Evolutionary conservation across 2,797 vertebrate species (phyloP).

Genomic region (Margarornis squamiger): DNA sequence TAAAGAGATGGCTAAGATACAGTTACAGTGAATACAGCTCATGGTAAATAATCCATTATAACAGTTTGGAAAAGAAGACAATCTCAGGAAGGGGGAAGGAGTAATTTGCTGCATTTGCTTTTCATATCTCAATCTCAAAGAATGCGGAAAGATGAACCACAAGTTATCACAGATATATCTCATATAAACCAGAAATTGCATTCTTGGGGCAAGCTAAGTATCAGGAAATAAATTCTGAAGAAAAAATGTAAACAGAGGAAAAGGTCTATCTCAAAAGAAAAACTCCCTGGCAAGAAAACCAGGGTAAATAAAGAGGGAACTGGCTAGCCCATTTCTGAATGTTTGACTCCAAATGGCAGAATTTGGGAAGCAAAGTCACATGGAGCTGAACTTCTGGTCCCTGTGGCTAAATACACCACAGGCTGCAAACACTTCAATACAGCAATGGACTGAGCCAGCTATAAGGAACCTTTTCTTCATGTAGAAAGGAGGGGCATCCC

Average conservation of each 20-base stretch:
- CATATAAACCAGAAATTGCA: neutral
- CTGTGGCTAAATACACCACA: neutral
- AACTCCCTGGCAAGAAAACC: neutral
- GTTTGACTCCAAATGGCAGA: neutral
- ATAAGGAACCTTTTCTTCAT: neutral
- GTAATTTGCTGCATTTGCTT: neutral
- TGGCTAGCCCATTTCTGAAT: neutral
- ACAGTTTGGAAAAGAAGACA: neutral
- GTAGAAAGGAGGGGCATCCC: neutral
- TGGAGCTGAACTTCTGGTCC: neutral
- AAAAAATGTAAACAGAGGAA: neutral
- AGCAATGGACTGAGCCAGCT: neutral
- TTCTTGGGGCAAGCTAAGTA: neutral
- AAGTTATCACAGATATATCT: neutral
- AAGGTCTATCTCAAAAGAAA: neutral
- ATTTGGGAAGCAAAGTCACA: neutral
- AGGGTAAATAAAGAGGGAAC: neutral
- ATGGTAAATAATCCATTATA: neutral
- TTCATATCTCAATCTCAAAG: neutral
- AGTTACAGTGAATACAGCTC: neutral
- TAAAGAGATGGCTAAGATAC: neutral
- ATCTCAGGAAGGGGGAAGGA: neutral
- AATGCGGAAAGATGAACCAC: neutral
- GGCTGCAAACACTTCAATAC: neutral
- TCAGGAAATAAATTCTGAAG: neutral